Conservation (phyloP, 1,140 invertebrate genomes). For the Bathynomus jamesi region DNA sequence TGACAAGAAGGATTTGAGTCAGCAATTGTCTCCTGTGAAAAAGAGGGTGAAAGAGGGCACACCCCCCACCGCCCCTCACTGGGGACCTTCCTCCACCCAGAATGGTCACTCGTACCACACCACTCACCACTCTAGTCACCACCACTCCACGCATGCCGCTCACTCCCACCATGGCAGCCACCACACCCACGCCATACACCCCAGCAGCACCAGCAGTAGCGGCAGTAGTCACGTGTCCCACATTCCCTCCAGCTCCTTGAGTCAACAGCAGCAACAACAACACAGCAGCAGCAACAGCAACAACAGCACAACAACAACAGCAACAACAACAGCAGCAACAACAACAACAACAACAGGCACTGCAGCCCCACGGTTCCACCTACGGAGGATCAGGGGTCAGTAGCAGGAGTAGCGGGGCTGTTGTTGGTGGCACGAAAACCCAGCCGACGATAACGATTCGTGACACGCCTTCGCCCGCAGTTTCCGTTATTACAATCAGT, state of each 20-base stretch:
- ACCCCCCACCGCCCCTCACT: conserved; percentile 28
- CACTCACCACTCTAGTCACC: conserved; percentile 7
- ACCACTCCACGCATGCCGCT: conserved; percentile 15
- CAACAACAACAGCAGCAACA: background rate
- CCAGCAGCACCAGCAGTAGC: background rate
- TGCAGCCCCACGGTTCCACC: background rate
- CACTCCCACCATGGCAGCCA: conserved; percentile 15
- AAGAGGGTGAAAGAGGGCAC: conserved; percentile 94
- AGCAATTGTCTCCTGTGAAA: conserved; percentile 84
- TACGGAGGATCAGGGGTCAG: background rate
- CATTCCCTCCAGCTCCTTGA: background rate
- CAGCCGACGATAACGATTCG: conserved; percentile 69
- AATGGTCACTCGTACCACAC: background rate
- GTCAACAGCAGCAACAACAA: background rate
- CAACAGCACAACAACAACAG: background rate
- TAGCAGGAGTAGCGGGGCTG: background rate
- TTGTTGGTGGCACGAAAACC: too few species aligned
- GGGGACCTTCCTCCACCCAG: background rate
- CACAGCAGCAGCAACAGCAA: background rate
- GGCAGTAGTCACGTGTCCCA: background rate
- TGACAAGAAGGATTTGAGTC: conserved; percentile 78
- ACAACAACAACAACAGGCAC: background rate
- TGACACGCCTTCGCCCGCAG: conserved; percentile 84
- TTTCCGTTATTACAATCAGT: conserved; percentile 94
- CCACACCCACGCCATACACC: background rate